phyloP scores from a whole-genome alignment of 1,140 invertebrate species.

The Drosophila kohkoa region DNA sequence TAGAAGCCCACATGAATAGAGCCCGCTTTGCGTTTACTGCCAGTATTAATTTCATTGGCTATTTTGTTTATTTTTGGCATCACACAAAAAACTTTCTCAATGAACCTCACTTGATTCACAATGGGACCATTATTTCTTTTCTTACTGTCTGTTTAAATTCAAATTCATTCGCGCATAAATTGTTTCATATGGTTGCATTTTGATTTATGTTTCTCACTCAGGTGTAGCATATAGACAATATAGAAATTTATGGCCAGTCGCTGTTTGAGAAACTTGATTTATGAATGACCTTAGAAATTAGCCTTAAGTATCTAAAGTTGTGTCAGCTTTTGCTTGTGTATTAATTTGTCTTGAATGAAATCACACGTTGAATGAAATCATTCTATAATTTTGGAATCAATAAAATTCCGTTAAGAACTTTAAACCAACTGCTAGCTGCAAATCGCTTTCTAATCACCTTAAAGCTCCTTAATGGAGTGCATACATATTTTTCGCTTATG shows the following conservation, averaged over 20 bases:
- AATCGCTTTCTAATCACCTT: not conserved
- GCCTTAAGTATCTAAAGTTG: conserved; percentile 6
- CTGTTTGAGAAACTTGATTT: conserved; percentile 33
- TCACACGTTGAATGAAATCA: not conserved
- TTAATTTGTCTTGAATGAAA: not conserved
- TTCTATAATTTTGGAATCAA: not conserved
- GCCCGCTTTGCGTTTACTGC: not conserved
- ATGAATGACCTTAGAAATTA: conserved; percentile 12
- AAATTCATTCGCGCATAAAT: conserved; percentile 17
- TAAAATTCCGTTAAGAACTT: not conserved
- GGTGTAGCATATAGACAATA: conserved; percentile 8
- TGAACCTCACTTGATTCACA: conserved; percentile 22
- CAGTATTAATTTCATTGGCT: conserved; percentile 12
- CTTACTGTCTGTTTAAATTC: conserved; percentile 9
- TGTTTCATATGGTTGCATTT: conserved; percentile 9
- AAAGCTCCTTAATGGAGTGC: not conserved
- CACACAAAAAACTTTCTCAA: conserved; percentile 10
- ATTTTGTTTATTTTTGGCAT: conserved; percentile 30
- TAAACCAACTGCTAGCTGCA: not conserved
- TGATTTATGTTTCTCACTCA: conserved; percentile 32
- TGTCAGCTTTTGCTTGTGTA: conserved; percentile 2
- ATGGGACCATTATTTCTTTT: conserved; percentile 19
- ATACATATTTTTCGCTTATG: not conserved
- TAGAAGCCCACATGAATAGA: conserved; percentile 49
- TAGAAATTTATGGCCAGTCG: conserved; percentile 20